phyloP scores from a whole-genome alignment of 2,888 invertebrate species.

The Geophilus truncorum region DNA sequence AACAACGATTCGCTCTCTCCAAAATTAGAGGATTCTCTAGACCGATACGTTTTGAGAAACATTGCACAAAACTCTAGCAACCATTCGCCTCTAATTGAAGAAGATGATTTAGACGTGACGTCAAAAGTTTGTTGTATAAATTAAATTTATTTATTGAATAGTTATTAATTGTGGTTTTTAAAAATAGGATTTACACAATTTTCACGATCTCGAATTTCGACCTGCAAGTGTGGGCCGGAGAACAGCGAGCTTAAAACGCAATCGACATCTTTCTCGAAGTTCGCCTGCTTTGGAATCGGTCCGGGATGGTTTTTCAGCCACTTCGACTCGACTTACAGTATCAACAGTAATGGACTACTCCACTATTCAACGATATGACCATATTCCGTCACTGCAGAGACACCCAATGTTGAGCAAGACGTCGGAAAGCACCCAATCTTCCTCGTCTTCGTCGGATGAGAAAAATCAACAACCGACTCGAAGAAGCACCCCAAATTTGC shows the following conservation, averaged over 20 bases:
- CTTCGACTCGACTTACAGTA: constrained; percentile 30
- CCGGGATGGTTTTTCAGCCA: constrained; percentile 25
- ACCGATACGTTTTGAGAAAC: background rate
- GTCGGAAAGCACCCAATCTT: constrained; percentile 27
- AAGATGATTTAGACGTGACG: background rate
- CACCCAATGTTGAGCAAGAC: constrained; percentile 28
- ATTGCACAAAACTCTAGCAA: background rate
- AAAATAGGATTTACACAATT: constrained; percentile 10
- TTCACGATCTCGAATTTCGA: constrained; percentile 9
- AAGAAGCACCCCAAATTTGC: constrained; percentile 29
- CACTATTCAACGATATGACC: constrained; percentile 19
- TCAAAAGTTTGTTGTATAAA: background rate
- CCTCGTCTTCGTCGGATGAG: constrained; percentile 30
- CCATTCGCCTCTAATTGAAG: constrained; percentile 10
- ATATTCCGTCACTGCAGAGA: background rate
- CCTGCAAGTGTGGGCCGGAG: constrained; percentile 22
- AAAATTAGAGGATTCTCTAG: constrained; percentile 22
- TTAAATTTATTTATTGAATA: no score
- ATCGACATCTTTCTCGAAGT: constrained; percentile 31
- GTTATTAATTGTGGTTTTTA: no score
- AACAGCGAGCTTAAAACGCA: constrained; percentile 28
- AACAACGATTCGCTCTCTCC: background rate
- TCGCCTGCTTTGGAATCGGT: constrained; percentile 28
- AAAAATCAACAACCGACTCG: constrained; percentile 29
- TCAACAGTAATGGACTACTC: constrained; percentile 30